phyloP scores from a whole-genome alignment of 2,113 vertebrate genomes.

The Stegastes partitus region DNA sequence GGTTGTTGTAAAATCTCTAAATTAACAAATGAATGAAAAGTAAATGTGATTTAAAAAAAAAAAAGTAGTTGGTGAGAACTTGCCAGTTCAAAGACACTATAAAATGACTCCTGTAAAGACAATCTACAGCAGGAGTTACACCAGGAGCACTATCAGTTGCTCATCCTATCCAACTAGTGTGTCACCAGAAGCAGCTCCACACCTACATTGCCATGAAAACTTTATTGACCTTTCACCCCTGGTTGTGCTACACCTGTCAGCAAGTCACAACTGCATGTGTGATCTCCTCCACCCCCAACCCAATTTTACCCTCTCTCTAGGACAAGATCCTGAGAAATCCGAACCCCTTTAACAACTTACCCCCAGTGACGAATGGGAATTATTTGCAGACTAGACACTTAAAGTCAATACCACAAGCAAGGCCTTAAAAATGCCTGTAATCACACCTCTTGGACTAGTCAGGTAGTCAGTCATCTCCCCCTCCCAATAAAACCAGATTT shows the following conservation, averaged over 20 bases:
- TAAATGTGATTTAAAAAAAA: too few relatives aligned
- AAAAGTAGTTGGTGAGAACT: too few relatives aligned
- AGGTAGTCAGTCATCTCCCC: too few relatives aligned
- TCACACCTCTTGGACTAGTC: too few relatives aligned
- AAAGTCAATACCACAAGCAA: neutral
- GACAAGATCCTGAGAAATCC: constrained; percentile 5
- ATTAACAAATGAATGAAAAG: too few relatives aligned
- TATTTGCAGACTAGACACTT: neutral
- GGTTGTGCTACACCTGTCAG: constrained; percentile 74
- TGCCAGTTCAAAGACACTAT: neutral
- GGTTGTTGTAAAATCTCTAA: too few relatives aligned
- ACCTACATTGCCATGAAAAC: constrained; percentile 52
- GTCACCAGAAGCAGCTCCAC: constrained; percentile 32
- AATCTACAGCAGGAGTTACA: neutral
- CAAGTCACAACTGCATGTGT: constrained; percentile 67
- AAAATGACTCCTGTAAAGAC: neutral
- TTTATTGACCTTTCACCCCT: constrained; percentile 53
- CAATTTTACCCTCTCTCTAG: constrained; percentile 24
- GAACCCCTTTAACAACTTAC: constrained; percentile 9
- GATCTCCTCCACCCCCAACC: constrained; percentile 7
- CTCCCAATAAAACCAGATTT: constrained; percentile 2
- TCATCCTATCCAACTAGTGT: neutral
- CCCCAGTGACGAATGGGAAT: neutral
- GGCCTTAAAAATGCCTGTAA: neutral
- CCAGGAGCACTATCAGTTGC: neutral